Base-by-base conservation (phyloP, 2,888 invertebrate genomes). In the Xanthorhoe designata region DNA sequence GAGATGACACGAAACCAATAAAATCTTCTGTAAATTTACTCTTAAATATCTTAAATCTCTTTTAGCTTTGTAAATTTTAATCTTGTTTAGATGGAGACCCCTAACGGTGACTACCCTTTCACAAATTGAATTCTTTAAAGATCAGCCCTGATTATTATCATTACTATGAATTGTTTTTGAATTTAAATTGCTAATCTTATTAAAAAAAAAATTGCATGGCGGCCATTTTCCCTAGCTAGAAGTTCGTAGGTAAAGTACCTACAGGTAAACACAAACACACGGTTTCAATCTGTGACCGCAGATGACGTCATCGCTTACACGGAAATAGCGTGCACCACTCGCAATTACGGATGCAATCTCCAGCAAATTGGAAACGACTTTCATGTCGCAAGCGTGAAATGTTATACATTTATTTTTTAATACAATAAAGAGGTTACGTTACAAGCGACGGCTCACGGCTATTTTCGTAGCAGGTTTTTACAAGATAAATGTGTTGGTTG, bases 321-420 rank as follows among this genome's bases (percentile, higher is more conserved):
- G 80, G 82, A 84, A 83, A 86, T 87, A 81, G 82, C 85, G 82
- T 83, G 83, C 77, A 70, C 72, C 70, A 73, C 78, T 77, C 75
- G 80, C 78, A 82, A 83, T 84, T 82, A 68, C 70, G 68, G 60
- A 70, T 70, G 72, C 81, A 82, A 82, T 82, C 78, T 81, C 75
- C 62, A 63, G 66, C 67, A 68, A 66, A 64, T 71, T 68, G 68
- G 64, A 64, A 59, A 63, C 61, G 66, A 62, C 56, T 69, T 66
- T 73, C 69, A 64, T 64, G 63, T 66, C 24, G 66, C 66, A 8
- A 55, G 50, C 61, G 61, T 58, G 50, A 61, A 61, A 61, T 61
- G 38, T 61, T 59, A 47, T 64, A 53, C 52, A 58, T 60, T 59
- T 68, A 61, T 57, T 61, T 32, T 64, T 57, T 56, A 54, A 61